Conservation (phyloP, 1,140 invertebrate species). For the Ladona fulva region DNA sequence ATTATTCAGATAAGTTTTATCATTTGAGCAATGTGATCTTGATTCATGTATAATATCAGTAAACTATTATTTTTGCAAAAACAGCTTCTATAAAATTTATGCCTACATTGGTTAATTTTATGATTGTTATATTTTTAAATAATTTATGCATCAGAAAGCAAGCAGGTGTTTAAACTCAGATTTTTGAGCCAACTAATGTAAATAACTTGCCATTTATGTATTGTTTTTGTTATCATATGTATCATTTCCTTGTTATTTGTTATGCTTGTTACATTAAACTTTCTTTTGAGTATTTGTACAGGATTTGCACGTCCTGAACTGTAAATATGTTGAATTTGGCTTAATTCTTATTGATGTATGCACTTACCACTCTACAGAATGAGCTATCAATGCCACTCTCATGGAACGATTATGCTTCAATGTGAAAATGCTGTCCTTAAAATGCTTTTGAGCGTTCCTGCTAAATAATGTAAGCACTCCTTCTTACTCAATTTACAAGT, state of each 20-base stretch:
- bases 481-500: neutral
- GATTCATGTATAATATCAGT: too few species aligned
- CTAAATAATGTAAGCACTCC: neutral
- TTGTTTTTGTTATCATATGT: neutral
- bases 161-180: too few species aligned
- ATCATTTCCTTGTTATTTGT: conserved; percentile 3
- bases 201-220: neutral
- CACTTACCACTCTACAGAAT: neutral
- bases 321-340: neutral
- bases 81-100: too few species aligned
- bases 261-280: neutral
- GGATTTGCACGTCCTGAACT: neutral
- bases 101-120: too few species aligned
- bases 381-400: neutral
- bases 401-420: too few species aligned
- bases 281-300: neutral
- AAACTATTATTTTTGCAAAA: too few species aligned
- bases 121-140: too few species aligned
- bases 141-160: too few species aligned
- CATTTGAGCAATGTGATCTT: too few species aligned
- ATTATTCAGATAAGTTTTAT: too few species aligned
- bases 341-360: neutral
- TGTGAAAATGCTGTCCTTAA: too few species aligned
- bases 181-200: neutral
- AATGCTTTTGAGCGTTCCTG: neutral